Percentiles rank a stretch among this genome's conserved stretches.
Evolutionary conservation across 2,113 vertebrate genomes (phyloP).

Genomic region (Cephalopterus ornatus): DNA sequence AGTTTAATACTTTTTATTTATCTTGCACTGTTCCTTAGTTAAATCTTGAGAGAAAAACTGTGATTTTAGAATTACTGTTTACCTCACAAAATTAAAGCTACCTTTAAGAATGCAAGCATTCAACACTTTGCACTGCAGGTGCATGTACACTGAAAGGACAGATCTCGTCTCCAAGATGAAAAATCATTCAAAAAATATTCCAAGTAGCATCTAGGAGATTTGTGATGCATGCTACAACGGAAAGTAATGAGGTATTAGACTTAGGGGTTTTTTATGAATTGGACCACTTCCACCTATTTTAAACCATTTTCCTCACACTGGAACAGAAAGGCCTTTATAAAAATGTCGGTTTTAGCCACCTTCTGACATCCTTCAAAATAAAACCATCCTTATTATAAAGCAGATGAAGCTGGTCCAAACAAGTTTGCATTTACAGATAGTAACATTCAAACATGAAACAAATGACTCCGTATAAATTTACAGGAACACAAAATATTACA

Average conservation of each 20-base stretch:
- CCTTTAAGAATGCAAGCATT: neutral
- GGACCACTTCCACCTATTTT: neutral
- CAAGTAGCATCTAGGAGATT: neutral
- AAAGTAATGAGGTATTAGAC: neutral
- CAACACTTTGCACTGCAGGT: neutral
- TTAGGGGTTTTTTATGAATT: neutral
- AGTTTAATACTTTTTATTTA: neutral
- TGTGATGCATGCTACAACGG: accelerated
- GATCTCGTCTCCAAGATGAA: neutral
- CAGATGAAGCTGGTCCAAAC: neutral
- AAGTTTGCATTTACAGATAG: neutral
- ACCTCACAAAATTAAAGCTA: neutral
- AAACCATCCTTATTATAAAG: neutral
- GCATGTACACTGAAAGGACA: neutral
- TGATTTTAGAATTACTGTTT: neutral
- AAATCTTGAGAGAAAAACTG: neutral
- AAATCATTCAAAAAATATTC: neutral
- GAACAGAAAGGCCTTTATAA: neutral
- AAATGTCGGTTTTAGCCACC: neutral
- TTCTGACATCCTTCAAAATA: neutral
- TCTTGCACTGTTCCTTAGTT: neutral
- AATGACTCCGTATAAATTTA: neutral
- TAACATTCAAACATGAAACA: neutral
- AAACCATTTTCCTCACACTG: neutral
- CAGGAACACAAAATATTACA: neutral